Base-by-base conservation (phyloP, 2,888 invertebrate species). In the Hirudinaria manillensis region DNA sequence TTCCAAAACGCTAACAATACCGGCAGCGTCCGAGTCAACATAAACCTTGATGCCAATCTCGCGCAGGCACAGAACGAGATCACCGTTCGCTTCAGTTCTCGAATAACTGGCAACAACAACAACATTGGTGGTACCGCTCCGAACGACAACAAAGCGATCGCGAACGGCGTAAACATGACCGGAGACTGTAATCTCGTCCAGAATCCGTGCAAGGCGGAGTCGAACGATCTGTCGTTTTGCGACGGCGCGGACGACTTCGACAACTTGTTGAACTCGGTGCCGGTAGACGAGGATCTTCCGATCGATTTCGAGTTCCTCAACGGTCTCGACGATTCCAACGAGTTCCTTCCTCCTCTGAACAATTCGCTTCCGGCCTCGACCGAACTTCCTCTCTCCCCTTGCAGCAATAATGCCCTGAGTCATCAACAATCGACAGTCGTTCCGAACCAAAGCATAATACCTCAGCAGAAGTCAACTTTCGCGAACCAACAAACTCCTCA, bases 271-370 rank as follows among this genome's bases (percentile, higher is more conserved):
- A 61, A n/a, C n/a, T 27, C 73, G 2, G 65, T 56, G 13, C 4
- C 73, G n/a, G 38, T 21, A 7, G 73, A 73, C 16, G 45, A 45
- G 16, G 73, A 65, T 27, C 34, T 32, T 3, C 73, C 73, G 1
- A 73, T 73, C 61, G 73, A 73, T 65, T 73, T 73, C 61, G 73
- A 73, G 10, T 73, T 73, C 38, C 61, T 73, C 45, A 73, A 73
- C 45, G 36, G 36, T 21, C 61, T 73, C 29, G 73, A 73, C 19
- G 68, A 68, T 36, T 34, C 36, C 32, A 16, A 68, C 36, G 21
- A 29, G 32, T 29, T 36, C n/a, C 36, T 34, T 68, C 29, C 21
- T 29, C 29, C 36, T 16, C n/a, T 34, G 21, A 68, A 68, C 16
- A 68, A n/a, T 36, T 68, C 36, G 7, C 68, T 68, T 34, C 68